Percentiles rank a stretch among this genome's conserved stretches.
Conservation (phyloP, 2,113 vertebrate genomes). For the Xyrauchen texanus region DNA sequence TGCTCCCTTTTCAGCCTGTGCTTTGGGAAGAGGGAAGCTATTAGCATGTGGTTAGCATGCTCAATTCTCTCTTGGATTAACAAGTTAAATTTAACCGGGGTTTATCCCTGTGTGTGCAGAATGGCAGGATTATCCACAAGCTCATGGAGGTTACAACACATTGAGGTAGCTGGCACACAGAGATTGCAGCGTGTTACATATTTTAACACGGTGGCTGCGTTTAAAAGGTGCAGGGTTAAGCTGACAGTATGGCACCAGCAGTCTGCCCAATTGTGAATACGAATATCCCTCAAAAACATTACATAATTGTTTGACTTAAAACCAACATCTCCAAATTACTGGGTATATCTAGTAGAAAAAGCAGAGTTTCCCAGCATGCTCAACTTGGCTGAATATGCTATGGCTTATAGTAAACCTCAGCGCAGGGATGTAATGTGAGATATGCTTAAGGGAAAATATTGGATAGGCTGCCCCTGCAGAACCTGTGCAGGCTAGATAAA, state of each 20-base stretch:
- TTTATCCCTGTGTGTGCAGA: slow-evolving; percentile 77
- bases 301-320: background rate
- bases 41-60: slow-evolving; percentile 46
- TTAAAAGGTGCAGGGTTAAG: slow-evolving; percentile 11
- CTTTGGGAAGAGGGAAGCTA: slow-evolving; percentile 20
- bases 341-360: too few species aligned
- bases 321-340: too few species aligned
- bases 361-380: too few species aligned
- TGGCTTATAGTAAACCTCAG: too few species aligned
- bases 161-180: slow-evolving; percentile 41
- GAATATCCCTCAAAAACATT: slow-evolving; percentile 1
- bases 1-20: background rate
- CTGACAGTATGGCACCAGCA: background rate
- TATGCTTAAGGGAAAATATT: too few species aligned
- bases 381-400: too few species aligned
- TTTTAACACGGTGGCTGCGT: slow-evolving; percentile 18
- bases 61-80: slow-evolving; percentile 69
- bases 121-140: slow-evolving; percentile 70
- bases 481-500: too few species aligned
- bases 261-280: slow-evolving; percentile 7
- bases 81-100: slow-evolving; percentile 75
- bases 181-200: slow-evolving; percentile 55
- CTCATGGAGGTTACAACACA: slow-evolving; percentile 59
- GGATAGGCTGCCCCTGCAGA: too few species aligned
- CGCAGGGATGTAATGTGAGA: too few species aligned